Base-by-base conservation (phyloP, 1,140 invertebrate species). In the Scaptomyza montana region DNA sequence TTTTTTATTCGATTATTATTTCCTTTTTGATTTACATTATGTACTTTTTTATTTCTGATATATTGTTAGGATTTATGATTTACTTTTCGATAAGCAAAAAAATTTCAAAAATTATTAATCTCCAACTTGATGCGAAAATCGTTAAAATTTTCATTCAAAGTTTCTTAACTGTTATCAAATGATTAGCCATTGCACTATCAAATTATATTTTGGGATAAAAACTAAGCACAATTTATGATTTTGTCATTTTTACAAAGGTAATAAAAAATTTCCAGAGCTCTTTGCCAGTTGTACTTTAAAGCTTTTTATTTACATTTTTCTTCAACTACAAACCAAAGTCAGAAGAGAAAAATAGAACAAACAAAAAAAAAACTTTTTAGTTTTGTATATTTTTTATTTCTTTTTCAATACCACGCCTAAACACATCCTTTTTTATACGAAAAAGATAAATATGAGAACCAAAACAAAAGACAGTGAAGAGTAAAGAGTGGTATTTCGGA, bases 391-490 rank as follows among this genome's bases (percentile, higher is more conserved):
- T 89, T 89, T 80, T 89, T 74, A 47, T 45, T 89, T 89, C 50
- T 12, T 87, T 87, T 84, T 78, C 84, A 89, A 89, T 89, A 89
- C 78, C 63, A 64, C 85, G 90, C 90, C 90, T 89, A 86, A 91
- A 91, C 84, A 82, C 84, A 91, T 91, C 90, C 90, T 91, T 91
- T 91, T 91, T 91, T 77, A 76, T 77, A 89, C 80, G 85, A 89
- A 89, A 61, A 89, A 86, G 90, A 91, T 79, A 90, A 91, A 91
- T 91, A 91, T 91, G 90, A 91, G 90, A 91, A 91, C 90, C 86
- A 91, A 75, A 77, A 71, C 50, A 73, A 66, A 62, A 50, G 28
- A 63, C 54, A 73, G 50, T 64, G 70, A 63, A 50, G 56, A 82
- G 79, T 82, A 67, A 64, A 74, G 50, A 69, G 61, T 59, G 50